These are phyloP conservation scores for Platynereis dumerilii DNA, from an alignment of 2,888 invertebrate species.

Conservation along the genomic window DNA sequence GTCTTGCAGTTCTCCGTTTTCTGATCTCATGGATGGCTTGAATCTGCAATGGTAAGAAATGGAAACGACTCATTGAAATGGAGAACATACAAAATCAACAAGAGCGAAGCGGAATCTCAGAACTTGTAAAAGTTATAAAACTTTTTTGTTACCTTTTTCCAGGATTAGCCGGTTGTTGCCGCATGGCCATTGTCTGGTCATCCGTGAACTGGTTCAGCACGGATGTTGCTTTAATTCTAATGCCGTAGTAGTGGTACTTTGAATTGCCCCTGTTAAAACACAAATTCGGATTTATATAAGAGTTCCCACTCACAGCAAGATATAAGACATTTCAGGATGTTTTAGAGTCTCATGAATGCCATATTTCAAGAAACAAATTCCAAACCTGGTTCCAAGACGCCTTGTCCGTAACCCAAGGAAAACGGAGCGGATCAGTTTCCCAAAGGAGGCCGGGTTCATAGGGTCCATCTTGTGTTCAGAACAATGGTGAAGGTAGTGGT, in stretches of 20 bases:
- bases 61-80: neutral
- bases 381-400: conserved; percentile 87
- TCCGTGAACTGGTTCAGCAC: conserved; percentile 68
- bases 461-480: conserved; percentile 87
- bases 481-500: conserved; percentile 96
- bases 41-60: conserved; percentile 7
- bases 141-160: neutral
- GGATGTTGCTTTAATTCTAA: conserved; percentile 90
- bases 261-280: conserved; percentile 83
- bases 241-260: conserved; percentile 99
- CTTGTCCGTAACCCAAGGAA: conserved; percentile 94
- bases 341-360: too few species aligned
- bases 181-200: conserved; percentile 63
- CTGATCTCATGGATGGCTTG: conserved; percentile 7
- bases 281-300: too few species aligned
- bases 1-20: conserved; percentile 18
- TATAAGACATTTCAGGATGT: too few species aligned
- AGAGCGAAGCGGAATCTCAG: too few species aligned
- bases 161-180: conserved; percentile 62
- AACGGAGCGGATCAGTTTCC: conserved; percentile 97
- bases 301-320: too few species aligned
- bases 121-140: too few species aligned
- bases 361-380: too few species aligned
- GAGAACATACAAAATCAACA: conserved; percentile 1
- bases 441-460: conserved; percentile 99